Evolutionary conservation across 1,140 invertebrate genomes (phyloP), one percentile per base, ranked within the genome.

Genomic region (Reticulitermes speratus): DNA sequence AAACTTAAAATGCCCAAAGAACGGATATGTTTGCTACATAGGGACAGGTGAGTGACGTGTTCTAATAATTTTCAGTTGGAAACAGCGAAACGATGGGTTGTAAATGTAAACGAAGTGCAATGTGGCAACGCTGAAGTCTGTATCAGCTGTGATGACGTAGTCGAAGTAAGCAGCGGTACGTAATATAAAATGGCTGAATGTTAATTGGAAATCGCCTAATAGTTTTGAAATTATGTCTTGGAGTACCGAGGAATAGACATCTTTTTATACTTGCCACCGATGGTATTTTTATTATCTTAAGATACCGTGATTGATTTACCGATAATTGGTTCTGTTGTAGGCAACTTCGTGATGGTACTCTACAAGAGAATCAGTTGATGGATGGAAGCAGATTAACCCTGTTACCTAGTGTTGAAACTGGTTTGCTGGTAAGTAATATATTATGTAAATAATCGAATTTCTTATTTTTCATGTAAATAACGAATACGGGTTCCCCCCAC

Each of bases 361-460:
- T 98, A 75, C 93, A 95, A 91, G 96, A 98, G 90, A 97, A 98
- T 92, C 95, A 95, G 87, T 92, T 98, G 87, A 93, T 95, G 90
- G 96, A 98, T 91, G 97, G 97, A 87, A 96, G 97, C 88, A 95
- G 96, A 89, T 94, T 98, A 87, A 97, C 97, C 87, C 93, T 98
- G 88, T 93, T 98, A 89, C 97, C 97, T 84, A 97, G 96, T 92
- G 96, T 98, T 85, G 97, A 98, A 93, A 98, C 97, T 88, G 97
- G 97, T 91, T 93, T 98, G 89, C 92, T 98, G 95, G 97, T 98
- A 93, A 96, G 96, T 94, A 87, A 86, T 9, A 14, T 85, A 25
- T 59, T 44, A 44, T 23, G 32, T 44, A 44, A 44, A 23, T 45
- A 83, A 83, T 83, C 9, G 32, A 45, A n/a, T 83, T 83, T 21